Conservation (phyloP, 2,888 invertebrate genomes). For the Agyllia agylla region DNA sequence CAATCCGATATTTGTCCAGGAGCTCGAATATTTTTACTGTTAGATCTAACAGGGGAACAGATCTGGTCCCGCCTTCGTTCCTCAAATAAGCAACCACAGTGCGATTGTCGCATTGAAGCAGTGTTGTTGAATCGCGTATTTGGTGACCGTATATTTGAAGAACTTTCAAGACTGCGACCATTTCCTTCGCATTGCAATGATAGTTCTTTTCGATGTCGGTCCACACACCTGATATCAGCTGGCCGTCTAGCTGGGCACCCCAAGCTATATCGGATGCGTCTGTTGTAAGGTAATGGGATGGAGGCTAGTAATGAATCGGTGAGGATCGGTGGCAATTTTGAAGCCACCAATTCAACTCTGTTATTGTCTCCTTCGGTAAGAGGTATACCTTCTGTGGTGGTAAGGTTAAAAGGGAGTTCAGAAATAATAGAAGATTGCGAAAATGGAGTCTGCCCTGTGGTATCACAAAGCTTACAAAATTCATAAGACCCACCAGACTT, state of each 20-base stretch:
- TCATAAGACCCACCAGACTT: conserved; percentile 45
- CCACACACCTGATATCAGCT: not conserved
- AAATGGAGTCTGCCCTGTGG: conserved; percentile 46
- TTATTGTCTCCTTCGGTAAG: not conserved
- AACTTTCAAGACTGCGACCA: not conserved
- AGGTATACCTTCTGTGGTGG: not conserved
- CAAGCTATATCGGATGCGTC: conserved; percentile 52
- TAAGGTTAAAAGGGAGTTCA: not conserved
- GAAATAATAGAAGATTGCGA: conserved; percentile 16
- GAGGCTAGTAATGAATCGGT: conserved; percentile 18
- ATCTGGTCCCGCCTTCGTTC: no score
- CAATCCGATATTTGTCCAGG: not conserved
- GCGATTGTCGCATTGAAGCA: not conserved
- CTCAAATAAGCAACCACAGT: no score
- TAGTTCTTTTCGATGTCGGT: not conserved
- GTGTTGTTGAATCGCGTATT: not conserved
- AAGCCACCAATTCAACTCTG: conserved; percentile 54
- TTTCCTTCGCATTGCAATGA: not conserved
- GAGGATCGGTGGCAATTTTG: conserved; percentile 14
- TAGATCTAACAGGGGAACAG: not conserved
- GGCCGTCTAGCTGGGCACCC: conserved; percentile 38
- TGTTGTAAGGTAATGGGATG: conserved; percentile 42
- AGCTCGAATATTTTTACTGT: not conserved
- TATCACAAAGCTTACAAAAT: conserved; percentile 58
- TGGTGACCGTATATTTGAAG: not conserved